Evolutionary conservation across 2,888 invertebrate genomes (phyloP), one percentile per base, ranked within the genome.

Genomic region (Eupithecia subumbrata): DNA sequence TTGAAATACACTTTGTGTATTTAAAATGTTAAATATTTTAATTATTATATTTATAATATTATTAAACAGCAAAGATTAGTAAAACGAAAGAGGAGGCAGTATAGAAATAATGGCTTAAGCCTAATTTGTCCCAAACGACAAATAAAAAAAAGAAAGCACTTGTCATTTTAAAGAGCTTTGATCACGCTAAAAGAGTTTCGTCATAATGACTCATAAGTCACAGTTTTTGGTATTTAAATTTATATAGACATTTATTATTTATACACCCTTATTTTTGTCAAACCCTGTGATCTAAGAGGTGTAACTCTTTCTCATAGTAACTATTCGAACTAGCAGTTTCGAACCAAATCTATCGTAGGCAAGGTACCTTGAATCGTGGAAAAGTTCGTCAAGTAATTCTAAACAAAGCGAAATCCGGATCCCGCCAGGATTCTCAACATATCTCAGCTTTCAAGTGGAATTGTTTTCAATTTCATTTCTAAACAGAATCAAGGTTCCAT

Each of bases 381-480:
- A 73, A 76, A 73, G 68, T 76, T 76, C n/a, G 25, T 34, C 52
- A 71, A 60, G 60, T 14, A 25, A 68, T 68, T 66, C 48, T n/a
- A 73, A 70, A 73, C 68, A 68, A 72, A 71, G 63, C n/a, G 52
- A 52, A 34, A 52, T 72, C 71, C 2, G 63, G 25, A 68, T 70
- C 34, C 52, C 43, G 18, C 52, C 22, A 52, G 52, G 37, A 71
- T 30, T 69, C 64, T 25, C 12, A 25, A 48, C 40, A 48, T 22
- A 45, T 73, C 37, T 43, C 52, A 25, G 37, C 37, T 40, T 71
- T 60, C 63, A 52, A 37, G 60, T 68, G 40, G 40, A 75, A 69
- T 69, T 48, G 48, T 69, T 75, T 75, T 52, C 71, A 72, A 63
- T 75, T 63, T 63, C 40, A 71, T 52, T 67, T 56, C 66, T 40